phyloP scores from a whole-genome alignment of 2,888 invertebrate genomes.

The Meloe dianella region DNA sequence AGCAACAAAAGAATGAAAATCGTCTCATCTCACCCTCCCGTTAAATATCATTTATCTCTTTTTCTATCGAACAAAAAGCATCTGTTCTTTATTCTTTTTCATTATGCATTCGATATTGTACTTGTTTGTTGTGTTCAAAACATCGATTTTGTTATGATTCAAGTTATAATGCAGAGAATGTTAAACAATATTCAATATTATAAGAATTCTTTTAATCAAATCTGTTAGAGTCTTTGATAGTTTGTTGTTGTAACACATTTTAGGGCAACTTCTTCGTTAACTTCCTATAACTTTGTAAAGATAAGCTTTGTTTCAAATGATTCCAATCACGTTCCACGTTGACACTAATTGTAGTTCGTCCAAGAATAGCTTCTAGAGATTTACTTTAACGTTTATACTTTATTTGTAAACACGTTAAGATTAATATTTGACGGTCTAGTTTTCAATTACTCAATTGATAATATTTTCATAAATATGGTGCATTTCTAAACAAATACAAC shows the following conservation, averaged over 20 bases:
- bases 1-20: background rate
- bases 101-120: background rate
- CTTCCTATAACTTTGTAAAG: background rate
- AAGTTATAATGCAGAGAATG: background rate
- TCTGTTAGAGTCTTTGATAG: background rate
- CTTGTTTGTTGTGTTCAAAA: background rate
- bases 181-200: background rate
- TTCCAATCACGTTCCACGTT: slow-evolving; percentile 56
- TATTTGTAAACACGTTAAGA: slow-evolving; percentile 48
- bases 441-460: background rate
- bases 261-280: background rate
- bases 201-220: background rate
- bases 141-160: background rate
- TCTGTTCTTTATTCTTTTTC: background rate
- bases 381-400: slow-evolving; percentile 51
- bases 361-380: slow-evolving; percentile 54
- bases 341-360: slow-evolving; percentile 59
- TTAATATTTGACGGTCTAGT: slow-evolving; percentile 40
- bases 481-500: background rate
- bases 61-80: background rate
- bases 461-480: background rate
- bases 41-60: slow-evolving; percentile 1
- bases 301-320: slow-evolving; percentile 32
- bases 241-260: background rate
- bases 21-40: background rate